Percentiles rank a stretch among this genome's conserved stretches.
phyloP scores from a whole-genome alignment of 2,888 invertebrate species.

The Gymnocheta viridis region DNA sequence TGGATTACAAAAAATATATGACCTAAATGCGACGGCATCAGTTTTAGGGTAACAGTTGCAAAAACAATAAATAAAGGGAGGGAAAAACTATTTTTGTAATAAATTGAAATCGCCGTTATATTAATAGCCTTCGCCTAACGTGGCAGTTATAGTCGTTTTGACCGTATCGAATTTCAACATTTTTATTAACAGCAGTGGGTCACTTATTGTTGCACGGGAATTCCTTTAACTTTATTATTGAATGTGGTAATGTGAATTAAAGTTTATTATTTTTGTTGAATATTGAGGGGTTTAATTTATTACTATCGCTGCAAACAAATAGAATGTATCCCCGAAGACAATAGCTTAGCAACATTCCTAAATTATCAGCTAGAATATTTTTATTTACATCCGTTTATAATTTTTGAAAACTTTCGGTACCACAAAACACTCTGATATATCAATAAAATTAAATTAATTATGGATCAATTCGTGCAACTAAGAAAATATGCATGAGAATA shows the following conservation, averaged over 20 bases:
- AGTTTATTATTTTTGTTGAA: too few relatives aligned
- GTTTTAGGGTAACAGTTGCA: slow-evolving; percentile 31
- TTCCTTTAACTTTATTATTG: neutral
- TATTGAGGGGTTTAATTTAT: too few relatives aligned
- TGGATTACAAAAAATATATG: slow-evolving; percentile 36
- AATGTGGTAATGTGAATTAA: neutral
- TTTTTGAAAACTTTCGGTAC: too few relatives aligned
- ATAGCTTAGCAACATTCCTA: too few relatives aligned
- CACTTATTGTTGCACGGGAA: neutral
- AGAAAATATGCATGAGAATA: too few relatives aligned
- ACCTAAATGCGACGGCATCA: slow-evolving; percentile 30
- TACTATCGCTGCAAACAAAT: too few relatives aligned
- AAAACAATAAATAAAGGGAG: slow-evolving; percentile 12
- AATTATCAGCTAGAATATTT: too few relatives aligned
- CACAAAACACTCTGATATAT: too few relatives aligned
- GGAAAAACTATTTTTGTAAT: slow-evolving; percentile 29
- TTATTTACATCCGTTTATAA: too few relatives aligned
- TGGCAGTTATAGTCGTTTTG: slow-evolving; percentile 26
- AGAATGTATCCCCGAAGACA: too few relatives aligned
- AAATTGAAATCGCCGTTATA: slow-evolving; percentile 31
- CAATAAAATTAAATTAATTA: too few relatives aligned
- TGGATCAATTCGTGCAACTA: too few relatives aligned
- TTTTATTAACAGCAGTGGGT: neutral
- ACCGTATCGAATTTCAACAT: slow-evolving; percentile 13
- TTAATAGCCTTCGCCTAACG: slow-evolving; percentile 5